phyloP scores from a whole-genome alignment of 2,797 vertebrate species.

The Emys orbicularis region DNA sequence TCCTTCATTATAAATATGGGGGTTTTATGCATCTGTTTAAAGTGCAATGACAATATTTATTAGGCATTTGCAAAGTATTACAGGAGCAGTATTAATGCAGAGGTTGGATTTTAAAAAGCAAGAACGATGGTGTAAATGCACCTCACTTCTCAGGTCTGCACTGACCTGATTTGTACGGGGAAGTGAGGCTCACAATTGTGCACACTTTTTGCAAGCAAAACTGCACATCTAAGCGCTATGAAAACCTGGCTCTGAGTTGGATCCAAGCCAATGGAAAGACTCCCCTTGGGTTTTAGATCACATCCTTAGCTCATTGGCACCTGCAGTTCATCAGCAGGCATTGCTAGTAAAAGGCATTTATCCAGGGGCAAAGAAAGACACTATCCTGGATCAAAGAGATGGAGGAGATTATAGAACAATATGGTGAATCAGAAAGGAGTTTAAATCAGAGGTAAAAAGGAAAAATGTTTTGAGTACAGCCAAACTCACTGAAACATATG shows the following conservation, averaged over 20 bases:
- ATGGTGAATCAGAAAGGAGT: neutral
- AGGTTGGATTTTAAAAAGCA: neutral
- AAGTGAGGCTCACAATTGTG: neutral
- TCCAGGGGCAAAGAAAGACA: neutral
- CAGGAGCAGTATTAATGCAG: neutral
- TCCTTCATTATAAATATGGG: neutral
- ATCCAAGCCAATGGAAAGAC: neutral
- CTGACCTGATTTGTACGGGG: neutral
- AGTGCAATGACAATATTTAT: neutral
- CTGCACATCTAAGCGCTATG: neutral
- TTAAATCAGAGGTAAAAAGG: neutral
- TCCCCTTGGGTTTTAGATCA: neutral
- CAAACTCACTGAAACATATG: neutral
- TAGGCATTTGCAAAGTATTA: neutral
- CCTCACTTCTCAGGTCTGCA: neutral
- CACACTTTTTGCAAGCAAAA: neutral
- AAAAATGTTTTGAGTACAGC: neutral
- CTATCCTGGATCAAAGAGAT: neutral
- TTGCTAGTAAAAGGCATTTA: neutral
- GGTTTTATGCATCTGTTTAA: neutral
- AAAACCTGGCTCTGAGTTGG: neutral
- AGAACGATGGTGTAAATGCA: neutral
- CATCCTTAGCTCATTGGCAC: neutral
- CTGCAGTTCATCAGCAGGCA: neutral
- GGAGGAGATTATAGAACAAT: neutral